Evolutionary conservation across 1,140 invertebrate genomes (phyloP).

Genomic region (Cydia strobilella): DNA sequence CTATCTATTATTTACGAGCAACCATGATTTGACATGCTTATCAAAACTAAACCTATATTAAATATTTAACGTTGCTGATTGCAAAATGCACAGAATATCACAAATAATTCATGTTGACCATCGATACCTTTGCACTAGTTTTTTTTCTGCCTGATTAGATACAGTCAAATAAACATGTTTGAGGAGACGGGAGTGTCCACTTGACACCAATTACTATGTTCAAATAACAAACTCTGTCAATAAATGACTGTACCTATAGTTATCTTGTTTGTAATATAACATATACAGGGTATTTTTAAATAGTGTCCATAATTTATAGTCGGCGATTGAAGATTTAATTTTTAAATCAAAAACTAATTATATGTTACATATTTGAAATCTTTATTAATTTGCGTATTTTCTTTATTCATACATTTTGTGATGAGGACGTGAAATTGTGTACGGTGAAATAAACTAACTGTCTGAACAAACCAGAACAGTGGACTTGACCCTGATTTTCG

Average conservation of each 20-base stretch:
- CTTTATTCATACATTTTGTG: no score
- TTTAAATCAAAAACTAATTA: no score
- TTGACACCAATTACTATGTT: constrained; percentile 19
- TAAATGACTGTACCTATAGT: not conserved
- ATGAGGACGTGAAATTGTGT: no score
- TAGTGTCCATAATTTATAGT: no score
- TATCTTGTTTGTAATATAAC: no score
- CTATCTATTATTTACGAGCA: not conserved
- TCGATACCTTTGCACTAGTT: not conserved
- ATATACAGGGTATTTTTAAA: no score
- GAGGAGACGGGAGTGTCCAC: constrained; percentile 24
- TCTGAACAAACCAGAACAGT: no score
- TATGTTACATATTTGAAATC: no score
- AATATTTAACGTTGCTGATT: not conserved
- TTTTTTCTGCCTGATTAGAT: constrained; percentile 1
- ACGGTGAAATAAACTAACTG: no score
- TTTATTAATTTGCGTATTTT: no score
- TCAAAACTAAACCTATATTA: not conserved
- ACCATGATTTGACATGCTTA: not conserved
- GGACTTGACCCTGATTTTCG: no score
- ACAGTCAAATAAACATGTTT: constrained; percentile 28
- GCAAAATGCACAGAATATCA: not conserved
- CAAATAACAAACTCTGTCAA: not conserved
- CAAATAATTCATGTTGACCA: not conserved
- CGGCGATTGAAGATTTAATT: no score